Base-by-base conservation (phyloP, 1,140 invertebrate genomes). In the Psix sp. region DNA sequence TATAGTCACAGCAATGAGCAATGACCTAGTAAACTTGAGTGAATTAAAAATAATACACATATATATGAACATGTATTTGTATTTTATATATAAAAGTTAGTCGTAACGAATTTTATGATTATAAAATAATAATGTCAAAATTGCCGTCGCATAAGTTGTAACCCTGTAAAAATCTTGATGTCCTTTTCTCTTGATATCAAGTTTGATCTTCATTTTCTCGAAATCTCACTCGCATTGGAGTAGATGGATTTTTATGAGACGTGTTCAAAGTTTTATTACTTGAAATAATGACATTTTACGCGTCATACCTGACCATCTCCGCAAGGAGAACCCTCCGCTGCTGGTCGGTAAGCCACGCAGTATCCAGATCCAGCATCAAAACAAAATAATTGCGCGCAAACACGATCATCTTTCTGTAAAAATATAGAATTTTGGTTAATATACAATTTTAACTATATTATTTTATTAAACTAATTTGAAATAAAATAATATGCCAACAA, bases 311-410 rank as follows among this genome's bases (percentile, higher is more conserved):
- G 94, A 80, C 95, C 94, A 88, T 96, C 95, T 26, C 96, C 96
- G 85, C 96, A 97, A 0, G 94, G 91, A 9, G 95, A 97, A 10
- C 96, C 96, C 88, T 98, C 96, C 2, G 96, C 96, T 13, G 96
- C 96, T 9, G 96, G 96, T 80, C 96, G 88, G 88, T 97, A 98
- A 40, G 96, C 95, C 43, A 98, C 96, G 87, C 96, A 98, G 86
- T 97, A 98, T 9, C 96, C 96, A 71, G 95, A 97, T 36, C 93
- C 93, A 33, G 95, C 92, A 86, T 98, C 96, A 83, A 97, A 97
- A 85, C 96, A 98, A 88, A 98, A 98, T 49, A 98, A 89, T 88
- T 98, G 96, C 24, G 96, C 95, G 85, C 96, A 98, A 15, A 98
- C 96, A 46, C 96, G 90, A 83, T 97, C 95, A 80, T 98, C 96